Evolutionary conservation across 2,888 invertebrate genomes (phyloP), one percentile per base, ranked within the genome.

Genomic region (Diachrysia chrysitis): DNA sequence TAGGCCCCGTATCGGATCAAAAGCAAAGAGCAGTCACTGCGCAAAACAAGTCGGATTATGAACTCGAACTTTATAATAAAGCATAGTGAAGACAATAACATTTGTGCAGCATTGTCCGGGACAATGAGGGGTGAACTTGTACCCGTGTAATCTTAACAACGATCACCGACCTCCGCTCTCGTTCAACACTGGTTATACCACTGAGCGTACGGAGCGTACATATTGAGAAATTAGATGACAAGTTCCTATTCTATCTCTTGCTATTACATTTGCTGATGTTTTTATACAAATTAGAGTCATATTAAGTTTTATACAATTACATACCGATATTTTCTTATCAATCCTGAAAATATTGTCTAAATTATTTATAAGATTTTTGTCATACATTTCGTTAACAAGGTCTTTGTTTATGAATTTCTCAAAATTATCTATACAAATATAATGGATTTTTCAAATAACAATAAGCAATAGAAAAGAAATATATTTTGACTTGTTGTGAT

Each of bases 61-160:
- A 51, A 51, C 48, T 21, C 48, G 12, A 51, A 51, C 25, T 54
- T 54, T 25, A 23, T 68, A 76, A 72, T 72, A 78, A 73, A 79
- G 71, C 58, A 74, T 69, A 78, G 71, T 78, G 75, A 72, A 84
- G 84, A 81, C 82, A 86, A 84, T 83, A 82, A 85, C 82, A 85
- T 79, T 81, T 71, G 76, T 69, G 48, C 70, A 69, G 71, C 74
- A 71, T 76, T 74, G 71, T 74, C 67, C 73, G 56, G 78, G 84
- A 87, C 87, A 85, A 86, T 88, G 84, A 84, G 79, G 80, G 83
- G 80, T 83, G 83, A 86, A 83, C 83, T 84, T 83, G 84, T 79
- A 81, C 72, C 77, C 64, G 71, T 62, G 78, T 71, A 83, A 88
- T 88, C 88, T 83, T 74, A 72, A 79, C 84, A 78, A 69, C 81